Conservation (phyloP, 2,113 vertebrate genomes). For the Hemiscyllium ocellatum region DNA sequence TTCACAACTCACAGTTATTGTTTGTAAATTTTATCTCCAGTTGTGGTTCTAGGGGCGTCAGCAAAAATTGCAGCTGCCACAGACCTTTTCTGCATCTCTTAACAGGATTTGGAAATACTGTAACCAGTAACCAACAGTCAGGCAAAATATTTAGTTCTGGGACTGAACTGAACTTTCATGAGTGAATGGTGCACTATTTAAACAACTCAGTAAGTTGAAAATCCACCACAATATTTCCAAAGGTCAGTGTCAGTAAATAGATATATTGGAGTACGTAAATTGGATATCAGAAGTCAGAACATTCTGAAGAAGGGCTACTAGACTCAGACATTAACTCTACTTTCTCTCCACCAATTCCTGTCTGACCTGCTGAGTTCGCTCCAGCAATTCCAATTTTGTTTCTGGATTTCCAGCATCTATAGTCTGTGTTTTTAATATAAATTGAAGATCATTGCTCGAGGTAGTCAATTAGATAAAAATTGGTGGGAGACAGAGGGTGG, state of each 20-base stretch:
- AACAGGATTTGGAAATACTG: not conserved
- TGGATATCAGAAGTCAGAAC: too few species aligned
- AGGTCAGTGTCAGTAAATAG: too few species aligned
- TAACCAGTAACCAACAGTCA: not conserved
- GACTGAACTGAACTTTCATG: not conserved
- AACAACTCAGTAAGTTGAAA: not conserved
- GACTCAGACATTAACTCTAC: too few species aligned
- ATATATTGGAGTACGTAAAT: too few species aligned
- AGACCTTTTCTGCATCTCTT: not conserved
- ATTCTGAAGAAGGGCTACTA: too few species aligned
- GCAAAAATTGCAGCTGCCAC: not conserved
- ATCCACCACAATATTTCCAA: not conserved
- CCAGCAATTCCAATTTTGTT: too few species aligned
- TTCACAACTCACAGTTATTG: not conserved
- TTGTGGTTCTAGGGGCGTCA: not conserved
- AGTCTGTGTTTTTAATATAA: not conserved
- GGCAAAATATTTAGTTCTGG: not conserved
- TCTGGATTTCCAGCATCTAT: too few species aligned
- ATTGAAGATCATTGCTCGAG: not conserved
- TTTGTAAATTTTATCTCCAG: not conserved
- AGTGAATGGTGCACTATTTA: not conserved
- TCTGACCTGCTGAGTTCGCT: too few species aligned
- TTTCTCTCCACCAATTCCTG: too few species aligned
- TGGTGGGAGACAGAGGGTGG: too few species aligned
- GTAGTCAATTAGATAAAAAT: too few species aligned